Percentiles rank a stretch among this genome's conserved stretches.
phyloP scores from a whole-genome alignment of 2,888 invertebrate genomes.

The Drosophila siamana region DNA sequence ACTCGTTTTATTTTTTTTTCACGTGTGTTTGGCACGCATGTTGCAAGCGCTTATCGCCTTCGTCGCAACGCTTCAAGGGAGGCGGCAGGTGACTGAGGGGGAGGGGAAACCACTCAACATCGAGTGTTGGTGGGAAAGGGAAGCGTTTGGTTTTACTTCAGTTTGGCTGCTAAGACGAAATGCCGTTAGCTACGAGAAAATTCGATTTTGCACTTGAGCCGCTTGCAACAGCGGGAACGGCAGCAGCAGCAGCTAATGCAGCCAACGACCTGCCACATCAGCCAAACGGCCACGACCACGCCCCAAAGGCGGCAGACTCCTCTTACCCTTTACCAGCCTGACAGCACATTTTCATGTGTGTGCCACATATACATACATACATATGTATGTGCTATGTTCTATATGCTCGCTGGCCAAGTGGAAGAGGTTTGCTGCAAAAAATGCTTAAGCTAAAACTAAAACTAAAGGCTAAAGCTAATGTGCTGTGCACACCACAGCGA shows the following conservation, averaged over 20 bases:
- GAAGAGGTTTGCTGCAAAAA: constrained; percentile 56
- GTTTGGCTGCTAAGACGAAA: constrained; percentile 73
- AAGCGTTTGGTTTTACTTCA: constrained; percentile 26
- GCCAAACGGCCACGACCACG: constrained; percentile 44
- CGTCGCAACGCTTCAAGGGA: constrained; percentile 45
- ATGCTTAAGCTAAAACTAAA: constrained; percentile 56
- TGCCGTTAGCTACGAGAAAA: constrained; percentile 76
- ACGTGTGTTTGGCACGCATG: constrained; percentile 77
- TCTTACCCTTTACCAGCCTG: not conserved
- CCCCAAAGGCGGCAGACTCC: constrained; percentile 23
- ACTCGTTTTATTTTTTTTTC: constrained; percentile 24
- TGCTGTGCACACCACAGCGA: constrained; percentile 47
- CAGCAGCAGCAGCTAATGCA: constrained; percentile 67
- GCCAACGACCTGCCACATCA: constrained; percentile 63
- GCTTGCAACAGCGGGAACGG: constrained; percentile 52
- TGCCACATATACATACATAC: no score
- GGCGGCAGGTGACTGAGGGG: not conserved
- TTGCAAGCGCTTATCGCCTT: constrained; percentile 74
- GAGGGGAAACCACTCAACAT: constrained; percentile 12
- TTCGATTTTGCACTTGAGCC: constrained; percentile 81
- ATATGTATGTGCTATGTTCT: constrained; percentile 12
- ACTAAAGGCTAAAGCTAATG: constrained; percentile 64
- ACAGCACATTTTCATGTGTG: not conserved
- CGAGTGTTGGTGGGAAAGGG: not conserved
- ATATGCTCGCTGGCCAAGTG: constrained; percentile 55